Evolutionary conservation across 2,113 vertebrate genomes (phyloP).

Genomic region (Nanger granti): DNA sequence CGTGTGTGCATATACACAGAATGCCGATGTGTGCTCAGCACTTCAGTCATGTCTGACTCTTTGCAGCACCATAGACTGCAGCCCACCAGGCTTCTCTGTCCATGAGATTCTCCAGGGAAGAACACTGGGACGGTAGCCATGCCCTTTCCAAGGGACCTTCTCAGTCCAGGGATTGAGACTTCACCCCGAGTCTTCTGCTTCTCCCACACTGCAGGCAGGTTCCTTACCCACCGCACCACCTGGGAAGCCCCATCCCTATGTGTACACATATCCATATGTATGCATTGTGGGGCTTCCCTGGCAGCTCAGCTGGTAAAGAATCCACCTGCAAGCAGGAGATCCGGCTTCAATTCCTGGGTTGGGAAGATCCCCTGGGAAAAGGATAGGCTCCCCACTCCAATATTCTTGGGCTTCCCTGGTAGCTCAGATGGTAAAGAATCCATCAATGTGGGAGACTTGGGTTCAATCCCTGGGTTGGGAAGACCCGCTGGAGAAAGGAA

Average conservation of each 20-base stretch:
- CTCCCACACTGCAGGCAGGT: not conserved
- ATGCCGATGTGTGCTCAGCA: not conserved
- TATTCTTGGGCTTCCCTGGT: not conserved
- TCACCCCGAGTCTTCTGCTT: not conserved
- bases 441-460: not conserved
- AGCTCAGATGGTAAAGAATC: not conserved
- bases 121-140: not conserved
- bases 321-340: not conserved
- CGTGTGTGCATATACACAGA: not conserved
- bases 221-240: not conserved
- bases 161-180: not conserved
- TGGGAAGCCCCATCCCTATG: not conserved
- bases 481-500: not conserved
- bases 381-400: not conserved
- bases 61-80: not conserved
- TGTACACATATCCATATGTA: not conserved
- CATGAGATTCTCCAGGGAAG: not conserved
- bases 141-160: not conserved
- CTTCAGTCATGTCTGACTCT: not conserved
- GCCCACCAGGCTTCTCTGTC: not conserved
- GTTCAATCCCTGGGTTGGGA: not conserved
- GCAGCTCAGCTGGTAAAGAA: not conserved
- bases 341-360: not conserved
- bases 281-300: not conserved
- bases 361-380: not conserved